phyloP scores from a whole-genome alignment of 2,888 invertebrate species.

The Alloplasta piceator region DNA sequence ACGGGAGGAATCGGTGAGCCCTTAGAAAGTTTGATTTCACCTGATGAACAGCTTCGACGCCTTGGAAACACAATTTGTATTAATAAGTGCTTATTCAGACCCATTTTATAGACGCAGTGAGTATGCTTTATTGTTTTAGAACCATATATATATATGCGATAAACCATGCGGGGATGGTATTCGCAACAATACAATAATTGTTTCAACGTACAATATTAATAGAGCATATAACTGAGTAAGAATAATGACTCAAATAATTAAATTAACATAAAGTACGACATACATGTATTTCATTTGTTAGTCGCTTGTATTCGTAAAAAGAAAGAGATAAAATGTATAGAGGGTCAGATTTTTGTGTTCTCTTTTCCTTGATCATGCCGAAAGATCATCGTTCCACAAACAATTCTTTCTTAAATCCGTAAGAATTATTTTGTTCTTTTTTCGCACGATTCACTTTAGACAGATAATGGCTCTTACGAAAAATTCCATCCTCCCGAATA shows the following conservation, averaged over 20 bases:
- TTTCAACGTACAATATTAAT: constrained; percentile 74
- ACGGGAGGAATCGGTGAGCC: too few relatives aligned
- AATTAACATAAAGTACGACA: constrained; percentile 56
- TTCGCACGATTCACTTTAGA: constrained; percentile 27
- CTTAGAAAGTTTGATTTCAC: too few relatives aligned
- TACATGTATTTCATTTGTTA: constrained; percentile 69
- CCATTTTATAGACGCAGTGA: constrained; percentile 71
- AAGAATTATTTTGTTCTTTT: background rate
- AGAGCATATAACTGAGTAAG: constrained; percentile 75
- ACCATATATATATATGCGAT: constrained; percentile 74
- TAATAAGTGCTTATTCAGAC: too few relatives aligned
- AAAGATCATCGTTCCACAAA: constrained; percentile 21
- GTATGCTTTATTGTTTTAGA: constrained; percentile 79
- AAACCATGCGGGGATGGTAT: constrained; percentile 57
- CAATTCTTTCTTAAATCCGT: background rate
- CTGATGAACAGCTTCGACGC: too few relatives aligned
- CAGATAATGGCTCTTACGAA: constrained; percentile 48
- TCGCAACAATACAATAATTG: constrained; percentile 79
- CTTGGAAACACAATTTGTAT: too few relatives aligned
- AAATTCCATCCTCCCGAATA: constrained; percentile 66
- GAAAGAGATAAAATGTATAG: constrained; percentile 64
- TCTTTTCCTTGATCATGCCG: constrained; percentile 12
- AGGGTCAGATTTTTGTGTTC: background rate
- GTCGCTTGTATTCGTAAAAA: constrained; percentile 73
- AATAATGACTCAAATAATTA: constrained; percentile 70